Evolutionary conservation across 2,888 invertebrate species (phyloP), one percentile per base, ranked within the genome.

Genomic region (Plagiodera versicolora): DNA sequence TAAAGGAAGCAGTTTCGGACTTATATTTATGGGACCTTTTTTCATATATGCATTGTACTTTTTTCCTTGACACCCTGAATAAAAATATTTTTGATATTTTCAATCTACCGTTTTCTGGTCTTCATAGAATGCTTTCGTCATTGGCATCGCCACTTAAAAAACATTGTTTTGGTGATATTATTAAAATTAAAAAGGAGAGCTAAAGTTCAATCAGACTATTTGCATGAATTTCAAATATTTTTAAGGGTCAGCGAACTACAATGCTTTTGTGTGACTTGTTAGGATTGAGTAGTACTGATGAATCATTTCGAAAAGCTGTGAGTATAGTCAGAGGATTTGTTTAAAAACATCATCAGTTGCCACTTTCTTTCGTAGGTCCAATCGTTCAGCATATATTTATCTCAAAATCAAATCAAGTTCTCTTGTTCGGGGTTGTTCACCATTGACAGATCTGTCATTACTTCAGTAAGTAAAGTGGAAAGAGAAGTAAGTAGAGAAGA

Each of bases 401-500:
- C 55, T 10, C 53, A 63, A 14, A 60, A 63, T 11, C 58, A 50
- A 9, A 46, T 66, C 18, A 52, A 59, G 20, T 68, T 68, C 44
- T 63, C 60, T 24, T 60, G 61, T 18, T 63, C 63, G 53, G 62
- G 65, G 17, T 56, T 68, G 39, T 64, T 68, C 19, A 60, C 54
- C 11, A 61, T 68, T 9, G 49, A 60, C 45, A 61, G 66, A 45
- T 64, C 66, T 11, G 51, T 68, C 17, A 19, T 68, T n/a, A 66
- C 68, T 19, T 60, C 65, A 35, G 68, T 68, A 64, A 55, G 52
- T 46, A 20, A 64, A 55, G 52, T 46, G 14, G n/a, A 1, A 5
- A 24, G 6, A 5, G 24, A 24, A 24, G 6, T 24, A 24, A 24
- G 6, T 24, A 24, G 9, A 2, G 16, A 14, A 46, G 16, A 19